Evolutionary conservation across 2,113 vertebrate genomes (phyloP).

Genomic region (Entomyzon cyanotis): DNA sequence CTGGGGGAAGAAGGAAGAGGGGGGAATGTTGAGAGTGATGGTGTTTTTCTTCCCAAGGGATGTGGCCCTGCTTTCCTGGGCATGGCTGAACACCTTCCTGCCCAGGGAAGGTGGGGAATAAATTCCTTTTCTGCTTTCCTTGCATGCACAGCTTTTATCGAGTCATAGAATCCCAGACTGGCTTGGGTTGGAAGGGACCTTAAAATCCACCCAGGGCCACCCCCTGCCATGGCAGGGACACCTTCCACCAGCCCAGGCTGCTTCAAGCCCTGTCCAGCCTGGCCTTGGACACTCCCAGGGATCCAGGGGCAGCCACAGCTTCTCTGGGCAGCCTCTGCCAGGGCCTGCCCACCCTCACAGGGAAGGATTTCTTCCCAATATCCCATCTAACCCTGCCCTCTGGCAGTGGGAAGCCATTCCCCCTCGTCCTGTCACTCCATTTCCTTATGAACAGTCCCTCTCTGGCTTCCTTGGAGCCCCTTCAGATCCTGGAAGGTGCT

Average conservation of each 20-base stretch:
- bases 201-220: not conserved
- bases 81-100: not conserved
- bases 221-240: not conserved
- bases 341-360: accelerated
- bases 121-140: not conserved
- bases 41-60: not conserved
- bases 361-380: not conserved
- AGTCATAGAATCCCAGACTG: not conserved
- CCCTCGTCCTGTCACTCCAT: not conserved
- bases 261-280: accelerated
- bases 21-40: not conserved
- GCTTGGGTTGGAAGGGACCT: not conserved
- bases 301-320: not conserved
- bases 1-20: not conserved
- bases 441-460: not conserved
- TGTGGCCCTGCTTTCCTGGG: not conserved
- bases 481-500: not conserved
- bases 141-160: not conserved
- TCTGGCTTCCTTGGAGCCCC: not conserved
- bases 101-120: accelerated
- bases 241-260: accelerated
- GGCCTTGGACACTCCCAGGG: not conserved
- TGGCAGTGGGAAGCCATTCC: not conserved
- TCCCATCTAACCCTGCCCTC: not conserved
- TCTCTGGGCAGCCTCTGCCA: not conserved